Evolutionary conservation across 1,140 invertebrate genomes (phyloP).

Genomic region (Drosophila kanapiae): DNA sequence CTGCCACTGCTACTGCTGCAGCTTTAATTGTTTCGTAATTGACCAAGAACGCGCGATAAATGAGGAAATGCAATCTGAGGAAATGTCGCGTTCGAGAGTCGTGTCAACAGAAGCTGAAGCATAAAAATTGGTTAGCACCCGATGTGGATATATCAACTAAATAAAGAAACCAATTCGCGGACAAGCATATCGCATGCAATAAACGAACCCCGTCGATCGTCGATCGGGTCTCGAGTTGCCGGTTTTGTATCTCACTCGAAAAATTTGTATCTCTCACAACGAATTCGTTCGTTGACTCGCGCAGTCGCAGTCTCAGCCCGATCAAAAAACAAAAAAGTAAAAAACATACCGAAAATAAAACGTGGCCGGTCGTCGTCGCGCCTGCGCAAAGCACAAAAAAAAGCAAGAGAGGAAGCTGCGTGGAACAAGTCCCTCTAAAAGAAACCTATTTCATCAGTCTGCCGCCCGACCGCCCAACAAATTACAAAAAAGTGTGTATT

Average conservation of each 20-base stretch:
- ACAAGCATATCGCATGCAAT: conserved; percentile 58
- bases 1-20: conserved; percentile 6
- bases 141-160: neutral
- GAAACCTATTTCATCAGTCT: conserved; percentile 28
- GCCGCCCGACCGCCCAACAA: conserved; percentile 28
- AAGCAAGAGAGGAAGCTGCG: conserved; percentile 35
- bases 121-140: conserved; percentile 51
- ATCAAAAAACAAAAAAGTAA: neutral
- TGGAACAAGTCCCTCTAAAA: conserved; percentile 20
- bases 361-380: conserved; percentile 62
- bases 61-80: conserved; percentile 43
- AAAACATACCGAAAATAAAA: conserved; percentile 14
- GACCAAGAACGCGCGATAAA: conserved; percentile 51
- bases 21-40: conserved; percentile 73
- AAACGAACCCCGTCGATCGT: conserved; percentile 22
- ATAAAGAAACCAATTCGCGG: conserved; percentile 6
- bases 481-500: conserved; percentile 50
- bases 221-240: conserved; percentile 38
- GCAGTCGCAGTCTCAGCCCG: conserved; percentile 43
- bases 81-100: conserved; percentile 35
- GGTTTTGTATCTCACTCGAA: conserved; percentile 26
- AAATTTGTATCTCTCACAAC: conserved; percentile 70
- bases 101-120: conserved; percentile 29
- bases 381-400: conserved; percentile 55
- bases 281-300: conserved; percentile 83